phyloP scores from a whole-genome alignment of 2,797 vertebrate species.

The Pseudochaenichthys georgianus region DNA sequence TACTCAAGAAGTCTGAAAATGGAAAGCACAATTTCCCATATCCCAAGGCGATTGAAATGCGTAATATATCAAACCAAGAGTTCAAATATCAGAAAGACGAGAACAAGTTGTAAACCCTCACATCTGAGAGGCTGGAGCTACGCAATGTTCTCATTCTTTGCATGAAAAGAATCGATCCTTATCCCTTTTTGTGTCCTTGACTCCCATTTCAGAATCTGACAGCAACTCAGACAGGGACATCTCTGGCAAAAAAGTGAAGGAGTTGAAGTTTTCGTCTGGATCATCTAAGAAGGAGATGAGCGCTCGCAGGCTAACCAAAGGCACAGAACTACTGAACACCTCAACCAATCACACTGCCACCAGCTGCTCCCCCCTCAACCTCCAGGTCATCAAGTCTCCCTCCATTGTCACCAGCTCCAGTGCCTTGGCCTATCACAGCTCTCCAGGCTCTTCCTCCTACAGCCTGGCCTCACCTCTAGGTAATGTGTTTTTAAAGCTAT shows the following conservation, averaged over 20 bases:
- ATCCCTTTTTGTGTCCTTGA: slow-evolving; percentile 1
- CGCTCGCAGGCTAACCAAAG: slow-evolving; percentile 89
- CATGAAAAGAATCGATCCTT: not conserved
- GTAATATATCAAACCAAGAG: not conserved
- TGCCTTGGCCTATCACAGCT: slow-evolving; percentile 92
- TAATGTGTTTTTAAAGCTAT: slow-evolving; percentile 66
- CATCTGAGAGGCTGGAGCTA: not conserved
- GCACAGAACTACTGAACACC: slow-evolving; percentile 90
- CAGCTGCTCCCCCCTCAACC: slow-evolving; percentile 91
- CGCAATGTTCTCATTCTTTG: not conserved
- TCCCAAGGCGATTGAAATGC: not conserved
- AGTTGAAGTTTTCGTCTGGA: slow-evolving; percentile 88
- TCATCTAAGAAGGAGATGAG: slow-evolving; percentile 91
- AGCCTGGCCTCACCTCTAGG: slow-evolving; percentile 91
- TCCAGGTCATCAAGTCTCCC: slow-evolving; percentile 94
- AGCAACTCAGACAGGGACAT: slow-evolving; percentile 97
- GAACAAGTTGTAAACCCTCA: slow-evolving; percentile 14
- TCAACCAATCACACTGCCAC: slow-evolving; percentile 85
- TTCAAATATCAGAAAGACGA: not conserved
- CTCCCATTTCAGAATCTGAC: slow-evolving; percentile 90
- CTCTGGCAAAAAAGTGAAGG: slow-evolving; percentile 94
- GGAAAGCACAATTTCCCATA: not conserved
- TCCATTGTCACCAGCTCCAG: slow-evolving; percentile 91
- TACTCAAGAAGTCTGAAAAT: not conserved
- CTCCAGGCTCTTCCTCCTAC: slow-evolving; percentile 90